Evolutionary conservation across 2,888 invertebrate genomes (phyloP).

Genomic region (Eulithis testata): DNA sequence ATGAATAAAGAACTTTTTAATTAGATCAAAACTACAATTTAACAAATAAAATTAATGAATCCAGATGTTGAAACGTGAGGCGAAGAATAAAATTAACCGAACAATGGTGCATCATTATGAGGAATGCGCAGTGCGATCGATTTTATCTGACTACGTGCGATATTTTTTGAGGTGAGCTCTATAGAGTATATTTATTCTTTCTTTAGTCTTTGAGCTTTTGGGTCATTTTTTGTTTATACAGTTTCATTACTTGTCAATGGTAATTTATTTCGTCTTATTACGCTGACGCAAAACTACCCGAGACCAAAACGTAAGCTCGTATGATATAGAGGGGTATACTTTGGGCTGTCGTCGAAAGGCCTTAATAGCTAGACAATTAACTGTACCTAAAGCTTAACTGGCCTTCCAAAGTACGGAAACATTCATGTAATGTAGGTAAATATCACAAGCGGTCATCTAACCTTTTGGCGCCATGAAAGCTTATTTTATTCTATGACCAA

Average conservation of each 20-base stretch:
- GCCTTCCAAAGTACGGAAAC: neutral
- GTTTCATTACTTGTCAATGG: too few species aligned
- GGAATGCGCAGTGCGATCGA: constrained; percentile 22
- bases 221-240: neutral
- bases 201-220: constrained; percentile 9
- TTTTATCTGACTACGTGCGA: constrained; percentile 19
- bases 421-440: neutral
- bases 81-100: constrained; percentile 13
- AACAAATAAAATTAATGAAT: neutral
- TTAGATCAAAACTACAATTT: too few species aligned
- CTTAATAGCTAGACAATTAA: neutral
- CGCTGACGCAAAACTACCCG: too few species aligned
- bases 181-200: neutral
- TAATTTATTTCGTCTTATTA: too few species aligned
- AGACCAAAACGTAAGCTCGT: neutral
- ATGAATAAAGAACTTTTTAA: too few species aligned
- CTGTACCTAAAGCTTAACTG: constrained; percentile 2
- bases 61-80: constrained; percentile 3
- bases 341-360: neutral
- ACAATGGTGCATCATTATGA: constrained; percentile 27
- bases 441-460: constrained; percentile 2
- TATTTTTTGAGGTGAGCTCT: constrained; percentile 1
- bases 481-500: neutral
- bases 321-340: neutral
- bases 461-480: neutral